Base-by-base conservation (phyloP, 2,113 vertebrate species). In the Cettia cetti region DNA sequence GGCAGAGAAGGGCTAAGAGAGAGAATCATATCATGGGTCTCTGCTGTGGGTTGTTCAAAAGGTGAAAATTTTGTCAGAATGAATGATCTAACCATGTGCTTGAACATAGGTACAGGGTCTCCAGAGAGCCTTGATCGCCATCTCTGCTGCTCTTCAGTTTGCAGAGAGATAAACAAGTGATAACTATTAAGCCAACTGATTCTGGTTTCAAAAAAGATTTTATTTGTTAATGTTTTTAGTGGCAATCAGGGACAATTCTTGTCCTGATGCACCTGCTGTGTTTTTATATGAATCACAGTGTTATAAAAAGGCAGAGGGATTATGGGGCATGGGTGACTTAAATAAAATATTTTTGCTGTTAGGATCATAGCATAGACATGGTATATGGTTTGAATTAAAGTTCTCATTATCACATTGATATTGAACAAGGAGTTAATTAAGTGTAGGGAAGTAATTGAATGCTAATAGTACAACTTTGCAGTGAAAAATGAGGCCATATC, bases 361-460 rank as follows among this genome's bases (percentile, higher is more conserved):
- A 31, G 49, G 45, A 56, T 93, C 68, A 56, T 49, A 37, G 42
- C 64, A 37, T 27, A 89, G 78, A 49, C 69, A 37, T 79, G 66
- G 81, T 91, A 45, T 82, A 83, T 74, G 82, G 61, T 53, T 82
- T 85, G 89, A 92, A 76, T 90, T 74, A 72, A 92, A 72, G 79
- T 89, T 94, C 82, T 90, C 85, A 69, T 95, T 95, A 94, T 91
- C 91, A 50, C 75, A 72, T 89, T 87, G 89, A 84, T 68, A 91
- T 86, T 63, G 87, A 95, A 53, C 40, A 86, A 80, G 65, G 60
- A 95, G 83, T 69, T 90, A 94, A 86, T 90, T 90, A 92, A 78
- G 42, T 82, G 33, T 75, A 74, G 82, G 75, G 66, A 82, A 77
- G 42, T 82, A 77, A 86, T 71, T 53, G 82, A 82, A 90, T 75